A percentile compares a stretch with the other conserved stretches of the same genome.
These are phyloP conservation scores for Phrynocephalus vlangalii DNA, from an alignment of 2,797 vertebrate genomes.

Conservation along the genomic window DNA sequence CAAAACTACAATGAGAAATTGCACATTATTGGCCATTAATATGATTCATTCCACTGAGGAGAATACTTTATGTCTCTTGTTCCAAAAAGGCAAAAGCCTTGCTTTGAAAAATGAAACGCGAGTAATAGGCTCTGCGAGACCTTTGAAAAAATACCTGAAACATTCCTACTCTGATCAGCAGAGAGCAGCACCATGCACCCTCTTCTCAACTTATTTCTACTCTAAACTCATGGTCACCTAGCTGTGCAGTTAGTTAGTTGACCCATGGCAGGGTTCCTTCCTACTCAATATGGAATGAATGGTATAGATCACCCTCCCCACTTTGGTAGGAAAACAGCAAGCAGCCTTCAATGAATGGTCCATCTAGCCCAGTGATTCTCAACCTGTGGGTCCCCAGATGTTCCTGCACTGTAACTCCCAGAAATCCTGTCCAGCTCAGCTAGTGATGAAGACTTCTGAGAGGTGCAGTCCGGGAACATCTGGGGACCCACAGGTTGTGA, in stretches of 20 bases:
- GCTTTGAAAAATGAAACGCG: background rate
- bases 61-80: background rate
- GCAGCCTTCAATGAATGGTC: too few species aligned
- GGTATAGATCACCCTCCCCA: background rate
- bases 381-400: too few species aligned
- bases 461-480: too few species aligned
- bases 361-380: too few species aligned
- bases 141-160: background rate
- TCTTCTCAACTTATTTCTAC: background rate
- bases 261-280: background rate
- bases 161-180: background rate
- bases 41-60: conserved; percentile 28
- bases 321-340: too few species aligned
- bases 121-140: background rate
- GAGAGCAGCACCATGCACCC: background rate
- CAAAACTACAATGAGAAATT: conserved; percentile 22
- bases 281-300: background rate
- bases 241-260: background rate
- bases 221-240: background rate
- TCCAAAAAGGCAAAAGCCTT: conserved; percentile 13
- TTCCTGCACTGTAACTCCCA: too few species aligned
- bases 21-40: conserved; percentile 19
- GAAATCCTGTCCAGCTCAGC: too few species aligned
- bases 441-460: too few species aligned
- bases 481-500: too few species aligned